These are phyloP conservation scores for Climacteris rufus DNA, from an alignment of 2,113 vertebrate species.

Conservation along the genomic window DNA sequence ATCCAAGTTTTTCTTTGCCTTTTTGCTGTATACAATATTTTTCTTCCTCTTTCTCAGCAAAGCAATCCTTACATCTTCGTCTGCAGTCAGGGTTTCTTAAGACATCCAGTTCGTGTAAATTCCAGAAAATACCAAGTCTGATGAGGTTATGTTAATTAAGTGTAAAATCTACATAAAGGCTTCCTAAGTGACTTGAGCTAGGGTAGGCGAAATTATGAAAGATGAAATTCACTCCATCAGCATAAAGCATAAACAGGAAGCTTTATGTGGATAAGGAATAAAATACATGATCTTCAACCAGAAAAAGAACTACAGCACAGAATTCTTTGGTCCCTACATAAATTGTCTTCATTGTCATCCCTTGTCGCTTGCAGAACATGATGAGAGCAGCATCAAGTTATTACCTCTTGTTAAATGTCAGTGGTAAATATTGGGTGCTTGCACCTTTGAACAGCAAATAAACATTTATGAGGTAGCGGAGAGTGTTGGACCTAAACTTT, in stretches of 20 bases:
- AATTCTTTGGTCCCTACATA: background rate
- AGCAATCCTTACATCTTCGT: background rate
- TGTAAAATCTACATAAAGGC: slow-evolving; percentile 58
- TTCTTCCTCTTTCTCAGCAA: slow-evolving; percentile 4
- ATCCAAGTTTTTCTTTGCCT: slow-evolving; percentile 39
- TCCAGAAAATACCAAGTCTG: slow-evolving; percentile 10
- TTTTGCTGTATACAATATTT: slow-evolving; percentile 44
- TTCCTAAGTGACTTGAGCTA: slow-evolving; percentile 56
- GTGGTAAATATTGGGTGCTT: background rate
- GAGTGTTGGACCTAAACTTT: background rate
- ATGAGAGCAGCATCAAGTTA: background rate
- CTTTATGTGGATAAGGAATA: background rate
- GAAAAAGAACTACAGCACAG: background rate
- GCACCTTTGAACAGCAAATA: background rate
- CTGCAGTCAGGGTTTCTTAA: background rate
- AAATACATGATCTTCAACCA: slow-evolving; percentile 2
- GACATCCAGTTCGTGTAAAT: slow-evolving; percentile 18
- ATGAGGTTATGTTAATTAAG: slow-evolving; percentile 42
- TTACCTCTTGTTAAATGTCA: background rate
- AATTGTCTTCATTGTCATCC: background rate
- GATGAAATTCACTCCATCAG: slow-evolving; percentile 51
- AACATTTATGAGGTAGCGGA: background rate
- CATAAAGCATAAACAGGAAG: slow-evolving; percentile 45
- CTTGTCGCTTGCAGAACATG: background rate
- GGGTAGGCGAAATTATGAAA: slow-evolving; percentile 35